Percentiles rank a stretch among this genome's conserved stretches.
Evolutionary conservation across 2,113 vertebrate species (phyloP).

Genomic region (Phaethornis superciliosus): DNA sequence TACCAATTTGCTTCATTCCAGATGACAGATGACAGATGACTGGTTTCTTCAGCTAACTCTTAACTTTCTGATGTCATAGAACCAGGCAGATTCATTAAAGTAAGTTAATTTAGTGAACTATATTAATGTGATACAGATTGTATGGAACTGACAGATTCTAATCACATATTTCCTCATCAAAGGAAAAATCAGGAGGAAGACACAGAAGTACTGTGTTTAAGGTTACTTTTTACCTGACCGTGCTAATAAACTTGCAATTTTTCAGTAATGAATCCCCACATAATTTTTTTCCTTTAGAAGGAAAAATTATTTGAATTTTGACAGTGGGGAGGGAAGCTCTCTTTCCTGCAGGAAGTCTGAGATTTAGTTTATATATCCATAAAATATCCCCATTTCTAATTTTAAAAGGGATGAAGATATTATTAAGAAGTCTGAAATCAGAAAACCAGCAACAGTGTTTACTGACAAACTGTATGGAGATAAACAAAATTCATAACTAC

Average conservation of each 20-base stretch:
- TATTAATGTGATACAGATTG: background rate
- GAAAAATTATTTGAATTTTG: background rate
- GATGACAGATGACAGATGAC: background rate
- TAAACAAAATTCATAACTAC: background rate
- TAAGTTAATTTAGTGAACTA: background rate
- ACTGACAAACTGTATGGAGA: background rate
- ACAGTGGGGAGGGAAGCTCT: background rate
- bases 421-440: background rate
- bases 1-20: background rate
- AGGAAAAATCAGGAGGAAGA: background rate
- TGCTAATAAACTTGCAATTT: background rate
- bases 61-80: background rate
- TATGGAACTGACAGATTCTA: background rate
- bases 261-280: background rate
- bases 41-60: background rate
- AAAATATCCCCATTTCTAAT: background rate
- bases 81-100: background rate
- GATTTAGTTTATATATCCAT: background rate
- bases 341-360: background rate
- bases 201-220: fast-evolving
- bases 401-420: background rate
- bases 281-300: background rate
- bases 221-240: background rate
- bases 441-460: background rate
- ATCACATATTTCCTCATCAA: background rate